Base-by-base conservation (phyloP, 2,888 invertebrate genomes). In the Drosophila meridionalis region DNA sequence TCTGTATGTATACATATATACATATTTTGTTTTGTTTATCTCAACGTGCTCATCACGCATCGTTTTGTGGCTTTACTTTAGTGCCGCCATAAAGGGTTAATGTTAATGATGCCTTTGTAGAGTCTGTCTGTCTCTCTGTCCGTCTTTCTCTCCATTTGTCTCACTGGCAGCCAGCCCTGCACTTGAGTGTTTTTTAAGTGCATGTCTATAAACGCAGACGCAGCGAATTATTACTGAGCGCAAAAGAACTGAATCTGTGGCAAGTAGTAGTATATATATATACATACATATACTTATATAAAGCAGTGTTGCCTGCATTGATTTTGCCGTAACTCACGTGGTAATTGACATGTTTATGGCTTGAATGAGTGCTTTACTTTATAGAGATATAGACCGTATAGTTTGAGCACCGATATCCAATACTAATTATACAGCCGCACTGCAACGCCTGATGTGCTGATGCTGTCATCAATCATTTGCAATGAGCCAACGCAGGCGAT, bases 11-110 rank as follows among this genome's bases (percentile, higher is more conserved):
- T 63, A 30, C 40, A 20, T 36, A 26, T 66, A 43, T 78, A 56
- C 70, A 64, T 78, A 67, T 63, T 20, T 52, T 52, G 58, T 72
- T 70, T 80, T 88, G 85, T 87, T 86, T 86, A 86, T 86, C 86
- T 89, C 77, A 87, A 86, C 89, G 89, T 89, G 89, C 89, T 89
- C 86, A 86, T 87, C 86, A 87, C 75, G 89, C 86, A 79, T 81
- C 82, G 87, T 88, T 89, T 87, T 86, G 86, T 86, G 86, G 87
- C 75, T 72, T 82, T 74, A 74, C 81, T 84, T 84, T 84, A 84
- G 81, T 86, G 88, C 88, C 78, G 81, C 84, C 88, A 77, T 84
- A 88, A 84, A 88, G 88, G 88, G 88, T 88, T 84, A 84, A 84
- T 84, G 83, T 82, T 84, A 86, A 84, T 89, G 87, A 82, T 84